These are phyloP conservation scores for Axea sp. DNA, from an alignment of 2,888 invertebrate species.

Conservation along the genomic window DNA sequence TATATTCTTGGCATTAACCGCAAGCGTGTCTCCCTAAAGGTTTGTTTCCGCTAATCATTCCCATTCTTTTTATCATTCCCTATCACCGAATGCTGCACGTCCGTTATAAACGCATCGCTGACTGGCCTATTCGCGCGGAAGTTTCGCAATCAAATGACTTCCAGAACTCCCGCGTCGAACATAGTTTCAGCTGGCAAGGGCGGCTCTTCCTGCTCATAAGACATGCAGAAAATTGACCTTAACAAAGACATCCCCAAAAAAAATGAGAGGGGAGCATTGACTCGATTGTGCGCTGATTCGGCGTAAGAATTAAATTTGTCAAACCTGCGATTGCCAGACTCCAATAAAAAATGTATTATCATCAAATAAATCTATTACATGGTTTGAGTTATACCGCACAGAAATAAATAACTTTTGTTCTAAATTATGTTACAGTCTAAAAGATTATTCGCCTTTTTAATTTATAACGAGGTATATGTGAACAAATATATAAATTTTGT, in stretches of 20 bases:
- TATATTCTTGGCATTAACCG: constrained; percentile 61
- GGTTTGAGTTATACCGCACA: no score
- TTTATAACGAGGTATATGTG: no score
- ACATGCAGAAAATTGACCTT: constrained; percentile 57
- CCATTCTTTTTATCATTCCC: constrained; percentile 52
- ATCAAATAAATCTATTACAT: constrained; percentile 27
- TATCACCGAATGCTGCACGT: constrained; percentile 46
- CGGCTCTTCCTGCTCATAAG: constrained; percentile 44
- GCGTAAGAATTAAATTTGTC: constrained; percentile 50
- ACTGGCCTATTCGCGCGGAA: constrained; percentile 60
- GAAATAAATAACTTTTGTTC: no score
- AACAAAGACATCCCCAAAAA: constrained; percentile 46
- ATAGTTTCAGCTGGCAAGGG: constrained; percentile 12
- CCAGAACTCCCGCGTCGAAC: constrained; percentile 45
- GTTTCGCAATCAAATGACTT: constrained; percentile 61
- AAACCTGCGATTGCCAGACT: constrained; percentile 26
- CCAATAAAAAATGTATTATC: constrained; percentile 25
- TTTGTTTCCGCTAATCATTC: constrained; percentile 53
- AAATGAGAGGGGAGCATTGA: constrained; percentile 7
- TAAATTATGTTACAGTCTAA: no score
- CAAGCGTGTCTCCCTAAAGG: constrained; percentile 56
- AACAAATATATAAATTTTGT: no score
- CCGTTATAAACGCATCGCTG: constrained; percentile 62
- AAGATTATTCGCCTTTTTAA: no score
- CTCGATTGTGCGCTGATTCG: constrained; percentile 37